A percentile compares a stretch with the other conserved stretches of the same genome.
phyloP scores from a whole-genome alignment of 92 coral and sea anemone species.

The Micromussa lordhowensis region DNA sequence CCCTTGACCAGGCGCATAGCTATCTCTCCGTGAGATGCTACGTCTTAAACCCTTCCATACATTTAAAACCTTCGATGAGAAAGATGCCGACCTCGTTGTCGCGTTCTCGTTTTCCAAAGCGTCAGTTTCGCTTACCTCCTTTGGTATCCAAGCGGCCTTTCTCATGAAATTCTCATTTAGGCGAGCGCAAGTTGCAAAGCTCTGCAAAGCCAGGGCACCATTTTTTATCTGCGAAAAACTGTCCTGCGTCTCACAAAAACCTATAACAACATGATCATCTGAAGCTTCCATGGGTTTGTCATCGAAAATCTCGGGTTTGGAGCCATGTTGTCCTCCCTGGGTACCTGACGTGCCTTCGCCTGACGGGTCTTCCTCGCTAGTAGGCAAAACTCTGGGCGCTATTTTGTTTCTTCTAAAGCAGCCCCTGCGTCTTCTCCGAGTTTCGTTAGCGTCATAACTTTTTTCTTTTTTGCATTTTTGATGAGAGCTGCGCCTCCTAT shows the following conservation, averaged over 20 bases:
- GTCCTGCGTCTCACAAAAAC: slow-evolving; percentile 17
- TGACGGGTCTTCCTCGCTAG: background rate
- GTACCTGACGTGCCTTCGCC: background rate
- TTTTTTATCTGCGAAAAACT: slow-evolving; percentile 16
- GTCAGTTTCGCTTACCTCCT: background rate
- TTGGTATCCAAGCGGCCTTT: background rate
- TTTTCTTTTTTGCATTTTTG: background rate
- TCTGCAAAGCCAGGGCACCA: slow-evolving; percentile 29
- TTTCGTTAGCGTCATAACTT: background rate
- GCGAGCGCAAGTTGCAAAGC: slow-evolving; percentile 39
- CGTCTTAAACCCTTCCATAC: slow-evolving; percentile 1
- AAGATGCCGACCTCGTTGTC: background rate
- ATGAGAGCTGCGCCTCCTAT: background rate
- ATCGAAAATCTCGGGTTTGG: background rate
- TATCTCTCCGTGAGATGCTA: background rate
- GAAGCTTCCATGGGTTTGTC: slow-evolving; percentile 1
- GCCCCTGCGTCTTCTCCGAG: background rate
- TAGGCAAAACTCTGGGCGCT: slow-evolving; percentile 5
- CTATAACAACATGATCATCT: slow-evolving; percentile 22
- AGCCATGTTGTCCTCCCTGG: background rate
- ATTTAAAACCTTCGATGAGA: background rate
- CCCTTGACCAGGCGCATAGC: background rate
- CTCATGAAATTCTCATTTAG: slow-evolving; percentile 33
- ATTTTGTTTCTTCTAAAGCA: slow-evolving; percentile 28
- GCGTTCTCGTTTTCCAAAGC: background rate